Conservation (phyloP, 1,140 invertebrate genomes). For the Hetaerina americana region DNA sequence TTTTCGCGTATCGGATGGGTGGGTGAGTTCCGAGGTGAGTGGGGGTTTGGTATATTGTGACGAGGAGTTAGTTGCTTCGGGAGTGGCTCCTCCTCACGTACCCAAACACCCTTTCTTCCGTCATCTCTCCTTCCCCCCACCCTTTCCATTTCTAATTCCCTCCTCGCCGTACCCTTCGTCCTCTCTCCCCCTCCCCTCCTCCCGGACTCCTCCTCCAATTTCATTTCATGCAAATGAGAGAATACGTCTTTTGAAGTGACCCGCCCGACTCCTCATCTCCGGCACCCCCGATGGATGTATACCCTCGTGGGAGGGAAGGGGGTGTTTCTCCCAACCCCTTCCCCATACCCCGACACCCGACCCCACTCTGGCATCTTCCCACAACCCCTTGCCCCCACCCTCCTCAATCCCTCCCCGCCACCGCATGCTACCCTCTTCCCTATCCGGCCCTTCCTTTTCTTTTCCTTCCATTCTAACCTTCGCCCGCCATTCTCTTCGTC, state of each 20-base stretch:
- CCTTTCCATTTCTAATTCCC: too few species aligned
- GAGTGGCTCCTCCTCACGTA: too few species aligned
- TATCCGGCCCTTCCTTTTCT: not conserved
- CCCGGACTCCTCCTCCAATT: not conserved
- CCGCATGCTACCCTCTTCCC: not conserved
- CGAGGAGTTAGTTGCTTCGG: too few species aligned
- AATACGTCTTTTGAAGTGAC: not conserved
- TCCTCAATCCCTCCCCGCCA: not conserved
- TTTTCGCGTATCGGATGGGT: too few species aligned
- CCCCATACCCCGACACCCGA: not conserved
- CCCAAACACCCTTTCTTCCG: too few species aligned
- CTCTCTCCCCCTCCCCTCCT: not conserved
- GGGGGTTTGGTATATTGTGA: too few species aligned
- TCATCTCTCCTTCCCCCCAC: too few species aligned
- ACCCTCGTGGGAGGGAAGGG: not conserved
- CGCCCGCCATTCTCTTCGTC: not conserved
- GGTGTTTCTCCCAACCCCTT: not conserved
- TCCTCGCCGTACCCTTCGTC: too few species aligned
- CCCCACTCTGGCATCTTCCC: not conserved
- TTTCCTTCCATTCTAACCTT: not conserved
- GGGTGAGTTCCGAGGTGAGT: too few species aligned
- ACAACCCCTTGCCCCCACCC: not conserved
- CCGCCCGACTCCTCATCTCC: not conserved
- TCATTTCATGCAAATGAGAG: not conserved
- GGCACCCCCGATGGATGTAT: not conserved